Evolutionary conservation across 2,888 invertebrate species (phyloP), one percentile per base, ranked within the genome.

Genomic region (Rosalia funebris): DNA sequence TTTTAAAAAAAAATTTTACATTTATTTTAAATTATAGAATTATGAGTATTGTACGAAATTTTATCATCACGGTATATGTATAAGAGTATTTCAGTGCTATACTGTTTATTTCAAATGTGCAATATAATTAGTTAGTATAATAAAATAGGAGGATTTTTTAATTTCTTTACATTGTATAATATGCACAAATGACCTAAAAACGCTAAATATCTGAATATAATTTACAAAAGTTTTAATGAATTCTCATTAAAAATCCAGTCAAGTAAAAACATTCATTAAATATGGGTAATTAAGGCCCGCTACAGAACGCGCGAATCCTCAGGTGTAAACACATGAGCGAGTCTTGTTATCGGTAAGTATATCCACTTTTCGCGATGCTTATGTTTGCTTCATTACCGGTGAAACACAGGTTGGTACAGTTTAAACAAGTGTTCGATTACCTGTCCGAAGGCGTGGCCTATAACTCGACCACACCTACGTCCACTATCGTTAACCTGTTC

Each of bases 401-500:
- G 63, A 70, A 70, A 75, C 71, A 73, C 74, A 76, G 73, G 73
- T 75, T 72, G 72, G 75, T 73, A 72, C 72, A 76, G 71, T 75
- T 66, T 54, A 62, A 69, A 74, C 77, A 76, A 77, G 74, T 74
- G 77, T 78, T 73, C 73, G 75, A 75, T 76, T 78, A 77, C 76
- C 76, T 75, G 72, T 69, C 66, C 60, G 71, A 69, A 75, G 77
- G 78, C 76, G 77, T 70, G 63, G 75, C 71, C 66, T 64, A 32
- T 56, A 64, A 60, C 71, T 62, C 65, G 70, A 74, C 76, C 78
- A 76, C 79, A 72, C 78, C 79, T 75, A 68, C 74, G 67, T 54
- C 71, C 71, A 75, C 74, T 76, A 74, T 71, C 71, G 72, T 67
- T 74, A 77, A 80, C 78, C 78, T 75, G 79, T 79, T 78, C 74